Conservation (phyloP, 2,113 vertebrate species). For the Heptranchias perlo region DNA sequence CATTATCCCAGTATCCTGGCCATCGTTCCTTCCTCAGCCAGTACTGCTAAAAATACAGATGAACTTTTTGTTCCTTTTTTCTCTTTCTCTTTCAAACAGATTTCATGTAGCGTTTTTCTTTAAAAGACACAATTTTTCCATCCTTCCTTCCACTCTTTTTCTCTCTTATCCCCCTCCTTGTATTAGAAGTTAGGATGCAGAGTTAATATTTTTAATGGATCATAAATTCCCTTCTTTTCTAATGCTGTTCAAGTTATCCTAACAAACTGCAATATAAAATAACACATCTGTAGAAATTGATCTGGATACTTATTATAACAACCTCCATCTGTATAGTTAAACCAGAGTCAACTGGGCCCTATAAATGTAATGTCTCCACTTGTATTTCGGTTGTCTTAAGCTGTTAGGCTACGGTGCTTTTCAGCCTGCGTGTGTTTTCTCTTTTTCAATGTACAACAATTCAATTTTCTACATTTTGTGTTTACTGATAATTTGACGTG, state of each 20-base stretch:
- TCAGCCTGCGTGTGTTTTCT: background rate
- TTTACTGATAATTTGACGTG: background rate
- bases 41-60: background rate
- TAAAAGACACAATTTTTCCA: background rate
- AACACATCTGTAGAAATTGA: background rate
- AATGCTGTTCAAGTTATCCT: background rate
- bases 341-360: background rate
- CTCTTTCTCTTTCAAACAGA: background rate
- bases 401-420: background rate
- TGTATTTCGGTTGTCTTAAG: background rate
- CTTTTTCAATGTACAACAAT: background rate
- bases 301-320: background rate
- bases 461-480: background rate
- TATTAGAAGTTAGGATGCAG: background rate
- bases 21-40: background rate
- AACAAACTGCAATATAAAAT: background rate
- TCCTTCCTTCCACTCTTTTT: background rate
- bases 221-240: background rate
- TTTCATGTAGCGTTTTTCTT: background rate
- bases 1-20: background rate
- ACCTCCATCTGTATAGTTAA: background rate
- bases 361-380: background rate
- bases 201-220: background rate
- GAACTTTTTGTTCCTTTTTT: background rate
- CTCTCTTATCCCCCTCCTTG: background rate